phyloP scores from a whole-genome alignment of 2,888 invertebrate genomes.

The Limnephilus marmoratus region DNA sequence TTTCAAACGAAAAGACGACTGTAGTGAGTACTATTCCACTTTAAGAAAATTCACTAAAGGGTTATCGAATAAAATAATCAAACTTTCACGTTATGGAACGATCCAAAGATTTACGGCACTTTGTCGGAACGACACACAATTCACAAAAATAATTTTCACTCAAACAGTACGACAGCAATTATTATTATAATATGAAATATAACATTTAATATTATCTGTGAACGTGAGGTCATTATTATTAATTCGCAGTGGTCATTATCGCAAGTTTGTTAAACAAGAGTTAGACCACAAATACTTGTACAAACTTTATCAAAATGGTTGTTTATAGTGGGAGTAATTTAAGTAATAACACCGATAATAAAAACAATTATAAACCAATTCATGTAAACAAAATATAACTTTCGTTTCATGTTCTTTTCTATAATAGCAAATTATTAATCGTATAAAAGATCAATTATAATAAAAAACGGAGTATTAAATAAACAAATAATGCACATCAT shows the following conservation, averaged over 20 bases:
- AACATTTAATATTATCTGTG: not conserved
- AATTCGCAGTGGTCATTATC: not conserved
- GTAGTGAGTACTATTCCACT: not conserved
- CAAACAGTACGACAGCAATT: not conserved
- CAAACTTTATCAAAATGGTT: too few species aligned
- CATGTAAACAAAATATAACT: not conserved
- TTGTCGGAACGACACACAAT: not conserved
- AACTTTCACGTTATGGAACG: not conserved
- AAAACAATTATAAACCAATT: not conserved
- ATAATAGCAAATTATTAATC: too few species aligned
- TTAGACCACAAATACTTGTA: too few species aligned
- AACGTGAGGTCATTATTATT: not conserved
- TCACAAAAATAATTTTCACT: not conserved
- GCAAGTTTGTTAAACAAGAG: not conserved
- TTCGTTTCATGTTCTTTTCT: too few species aligned
- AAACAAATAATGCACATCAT: too few species aligned
- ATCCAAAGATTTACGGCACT: conserved; percentile 4
- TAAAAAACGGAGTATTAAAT: too few species aligned
- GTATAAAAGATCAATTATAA: too few species aligned
- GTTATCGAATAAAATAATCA: not conserved
- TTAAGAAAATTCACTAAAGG: not conserved
- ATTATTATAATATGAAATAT: not conserved
- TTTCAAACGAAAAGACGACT: not conserved
- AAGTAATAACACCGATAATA: not conserved
- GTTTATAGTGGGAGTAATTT: not conserved